phyloP scores from a whole-genome alignment of 2,888 invertebrate species.

The Eristalinus sepulchralis region DNA sequence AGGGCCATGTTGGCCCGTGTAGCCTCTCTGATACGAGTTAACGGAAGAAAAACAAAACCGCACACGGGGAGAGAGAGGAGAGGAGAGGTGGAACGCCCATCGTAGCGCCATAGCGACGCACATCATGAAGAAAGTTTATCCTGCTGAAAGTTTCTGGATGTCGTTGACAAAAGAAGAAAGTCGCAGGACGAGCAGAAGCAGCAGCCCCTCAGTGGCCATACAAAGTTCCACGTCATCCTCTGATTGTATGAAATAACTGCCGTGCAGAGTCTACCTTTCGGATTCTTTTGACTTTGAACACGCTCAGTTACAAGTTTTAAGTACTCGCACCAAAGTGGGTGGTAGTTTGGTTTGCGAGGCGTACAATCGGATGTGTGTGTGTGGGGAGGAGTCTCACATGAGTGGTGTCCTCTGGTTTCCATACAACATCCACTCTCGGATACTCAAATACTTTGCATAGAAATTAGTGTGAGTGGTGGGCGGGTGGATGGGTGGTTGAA shows the following conservation, averaged over 20 bases:
- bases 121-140: constrained; percentile 14
- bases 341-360: not conserved
- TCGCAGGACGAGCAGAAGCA: not conserved
- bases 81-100: too few relatives aligned
- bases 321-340: not conserved
- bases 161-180: constrained; percentile 11
- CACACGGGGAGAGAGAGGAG: not conserved
- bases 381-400: not conserved
- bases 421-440: not conserved
- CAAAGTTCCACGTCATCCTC: constrained; percentile 10
- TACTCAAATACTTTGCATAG: not conserved
- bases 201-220: constrained; percentile 30
- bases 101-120: not conserved
- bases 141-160: constrained; percentile 10
- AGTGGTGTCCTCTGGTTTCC: not conserved
- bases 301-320: constrained; percentile 23
- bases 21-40: not conserved
- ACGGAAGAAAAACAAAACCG: constrained; percentile 19
- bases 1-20: not conserved
- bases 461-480: not conserved
- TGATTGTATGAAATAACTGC: constrained; percentile 36
- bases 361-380: too few relatives aligned
- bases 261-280: constrained; percentile 24
- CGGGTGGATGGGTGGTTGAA: not conserved
- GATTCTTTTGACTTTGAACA: constrained; percentile 33